These are phyloP conservation scores for Anas platyrhynchos DNA, from an alignment of 2,113 vertebrate genomes.

Conservation along the genomic window DNA sequence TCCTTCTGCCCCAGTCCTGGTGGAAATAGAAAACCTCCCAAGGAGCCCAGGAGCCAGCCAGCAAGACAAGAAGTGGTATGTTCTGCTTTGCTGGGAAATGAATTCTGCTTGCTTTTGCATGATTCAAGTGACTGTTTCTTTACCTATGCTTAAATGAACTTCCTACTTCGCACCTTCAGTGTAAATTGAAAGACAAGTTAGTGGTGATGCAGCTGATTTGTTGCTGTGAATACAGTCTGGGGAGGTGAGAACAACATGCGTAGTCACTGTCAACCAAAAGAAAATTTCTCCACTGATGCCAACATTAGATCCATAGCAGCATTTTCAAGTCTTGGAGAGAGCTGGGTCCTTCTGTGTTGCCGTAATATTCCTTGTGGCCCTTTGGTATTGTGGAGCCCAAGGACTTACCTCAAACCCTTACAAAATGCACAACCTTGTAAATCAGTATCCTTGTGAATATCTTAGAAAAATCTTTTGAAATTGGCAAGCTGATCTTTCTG, in stretches of 20 bases:
- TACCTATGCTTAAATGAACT: conserved; percentile 54
- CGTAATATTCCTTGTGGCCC: not conserved
- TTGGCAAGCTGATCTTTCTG: not conserved
- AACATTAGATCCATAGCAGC: not conserved
- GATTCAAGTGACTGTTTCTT: conserved; percentile 6
- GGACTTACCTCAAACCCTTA: not conserved
- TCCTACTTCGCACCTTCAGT: conserved; percentile 31
- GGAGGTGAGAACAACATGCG: not conserved
- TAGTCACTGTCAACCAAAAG: not conserved
- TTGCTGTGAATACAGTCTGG: not conserved
- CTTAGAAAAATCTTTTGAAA: not conserved
- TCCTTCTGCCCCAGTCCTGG: conserved; percentile 77
- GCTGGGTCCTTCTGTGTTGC: not conserved
- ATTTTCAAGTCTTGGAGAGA: not conserved
- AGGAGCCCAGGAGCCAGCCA: conserved; percentile 82
- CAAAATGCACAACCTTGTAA: not conserved
- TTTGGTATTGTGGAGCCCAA: not conserved
- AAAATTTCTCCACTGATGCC: not conserved
- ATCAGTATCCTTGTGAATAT: not conserved
- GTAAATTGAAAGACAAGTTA: not conserved
- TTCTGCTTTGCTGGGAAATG: conserved; percentile 41
- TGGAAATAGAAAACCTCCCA: conserved; percentile 89
- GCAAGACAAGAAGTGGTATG: conserved; percentile 88
- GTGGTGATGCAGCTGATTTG: not conserved
- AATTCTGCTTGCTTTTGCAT: conserved; percentile 16